Conservation (phyloP, 2,888 invertebrate genomes). For the Himalopsyche tibetana region DNA sequence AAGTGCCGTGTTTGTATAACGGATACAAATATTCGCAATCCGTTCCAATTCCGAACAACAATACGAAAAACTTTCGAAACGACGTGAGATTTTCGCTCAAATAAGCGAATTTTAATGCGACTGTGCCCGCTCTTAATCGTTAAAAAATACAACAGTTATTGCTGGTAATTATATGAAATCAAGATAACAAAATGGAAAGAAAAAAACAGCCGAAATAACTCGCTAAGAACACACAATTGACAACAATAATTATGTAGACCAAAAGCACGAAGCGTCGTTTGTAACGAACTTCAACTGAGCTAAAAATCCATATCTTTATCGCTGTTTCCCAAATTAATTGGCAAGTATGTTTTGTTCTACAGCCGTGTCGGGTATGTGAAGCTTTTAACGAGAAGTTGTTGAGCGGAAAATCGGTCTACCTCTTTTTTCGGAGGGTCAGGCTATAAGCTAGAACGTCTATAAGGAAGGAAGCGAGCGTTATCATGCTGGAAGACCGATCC, state of each 20-base stretch:
- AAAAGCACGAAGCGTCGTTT: too few relatives aligned
- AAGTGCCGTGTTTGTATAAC: slow-evolving; percentile 1
- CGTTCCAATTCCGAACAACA: slow-evolving; percentile 14
- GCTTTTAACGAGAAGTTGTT: too few relatives aligned
- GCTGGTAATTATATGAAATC: not conserved
- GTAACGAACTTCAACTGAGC: too few relatives aligned
- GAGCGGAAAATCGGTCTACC: too few relatives aligned
- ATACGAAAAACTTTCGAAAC: slow-evolving; percentile 21
- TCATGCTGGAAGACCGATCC: too few relatives aligned
- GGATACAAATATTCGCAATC: slow-evolving; percentile 15
- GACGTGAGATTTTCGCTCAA: slow-evolving; percentile 2
- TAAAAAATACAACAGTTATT: not conserved
- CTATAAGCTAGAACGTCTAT: too few relatives aligned
- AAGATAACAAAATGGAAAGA: not conserved
- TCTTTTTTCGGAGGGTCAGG: too few relatives aligned
- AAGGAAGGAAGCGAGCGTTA: too few relatives aligned
- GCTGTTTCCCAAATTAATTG: too few relatives aligned
- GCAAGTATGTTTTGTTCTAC: too few relatives aligned
- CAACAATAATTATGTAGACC: not conserved
- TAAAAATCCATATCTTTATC: too few relatives aligned
- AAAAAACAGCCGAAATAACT: not conserved
- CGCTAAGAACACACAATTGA: not conserved
- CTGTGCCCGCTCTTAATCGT: not conserved
- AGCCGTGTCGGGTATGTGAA: too few relatives aligned
- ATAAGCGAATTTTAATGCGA: slow-evolving; percentile 16